Conservation (phyloP, 35 echinoderm and acorn worm genomes). For the Hemicentrotus pulcherrimus region DNA sequence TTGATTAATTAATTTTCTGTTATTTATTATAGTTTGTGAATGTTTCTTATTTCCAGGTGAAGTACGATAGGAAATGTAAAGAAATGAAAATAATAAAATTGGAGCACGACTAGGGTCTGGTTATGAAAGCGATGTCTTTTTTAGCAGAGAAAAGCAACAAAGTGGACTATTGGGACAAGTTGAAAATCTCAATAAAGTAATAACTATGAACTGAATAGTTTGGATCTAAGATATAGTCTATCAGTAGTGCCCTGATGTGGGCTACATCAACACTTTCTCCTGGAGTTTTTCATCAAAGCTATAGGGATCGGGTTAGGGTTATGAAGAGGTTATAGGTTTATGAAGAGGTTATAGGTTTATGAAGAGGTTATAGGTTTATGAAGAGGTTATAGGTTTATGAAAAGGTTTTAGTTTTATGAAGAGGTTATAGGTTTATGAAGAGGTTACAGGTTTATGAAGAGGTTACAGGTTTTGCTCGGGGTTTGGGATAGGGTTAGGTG, state of each 20-base stretch:
- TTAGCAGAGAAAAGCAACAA: not conserved
- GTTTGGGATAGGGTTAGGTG: not conserved
- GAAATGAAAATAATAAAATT: too few species aligned
- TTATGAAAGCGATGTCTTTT: not conserved
- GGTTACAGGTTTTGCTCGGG: not conserved
- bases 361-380: not conserved
- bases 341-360: not conserved
- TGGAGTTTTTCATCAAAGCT: not conserved
- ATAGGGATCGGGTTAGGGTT: not conserved
- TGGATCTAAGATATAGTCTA: too few species aligned
- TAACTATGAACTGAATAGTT: too few species aligned
- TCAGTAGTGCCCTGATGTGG: not conserved
- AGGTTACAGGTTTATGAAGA: not conserved
- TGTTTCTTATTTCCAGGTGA: too few species aligned
- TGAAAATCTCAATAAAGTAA: not conserved
- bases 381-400: not conserved
- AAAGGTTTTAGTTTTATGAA: too few species aligned
- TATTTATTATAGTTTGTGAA: too few species aligned
- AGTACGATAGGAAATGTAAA: too few species aligned
- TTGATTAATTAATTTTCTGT: too few species aligned
- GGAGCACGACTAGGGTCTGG: not conserved
- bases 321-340: not conserved
- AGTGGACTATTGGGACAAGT: not conserved
- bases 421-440: not conserved
- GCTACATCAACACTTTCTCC: not conserved